Evolutionary conservation across 2,888 invertebrate species (phyloP), one percentile per base, ranked within the genome.

Genomic region (Rhogogaster chlorosoma): DNA sequence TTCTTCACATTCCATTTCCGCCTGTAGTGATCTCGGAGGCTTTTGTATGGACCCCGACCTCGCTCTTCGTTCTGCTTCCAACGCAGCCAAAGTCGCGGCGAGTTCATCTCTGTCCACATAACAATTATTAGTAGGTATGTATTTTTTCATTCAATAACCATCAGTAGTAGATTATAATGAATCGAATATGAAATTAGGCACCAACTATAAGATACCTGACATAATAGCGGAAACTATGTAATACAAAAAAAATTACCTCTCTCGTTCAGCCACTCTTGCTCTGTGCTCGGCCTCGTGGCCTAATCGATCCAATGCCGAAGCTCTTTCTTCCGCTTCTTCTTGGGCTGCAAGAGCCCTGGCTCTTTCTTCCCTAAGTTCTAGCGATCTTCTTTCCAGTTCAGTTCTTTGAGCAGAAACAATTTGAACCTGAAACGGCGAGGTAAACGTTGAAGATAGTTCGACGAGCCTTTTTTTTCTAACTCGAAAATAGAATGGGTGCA

Each of bases 291-390:
- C 95, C 32, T 92, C 94, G 94, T 91, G 94, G 91, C 89, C 94
- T 93, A 89, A 97, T 89, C 97, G 95, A 93, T 99, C 98, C 89
- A 99, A 94, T 89, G 97, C 95, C 89, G 97, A 94, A 90, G 98
- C 98, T 92, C 98, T 95, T 93, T 99, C 98, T 84, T 97, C 97
- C 61, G 98, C 97, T 93, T 99, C 98, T 87, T 99, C 99, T 85
- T 99, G 94, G 86, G 97, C 97, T 82, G 96, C 95, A 82, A 96
- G 95, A 83, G 98, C 94, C 86, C 96, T 95, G 86, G 98, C 97
- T 88, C 98, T 95, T 93, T 99, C 98, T 86, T 96, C 96, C 22
- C 97, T 95, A 9, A 97, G 95, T 87, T 95, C 94, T 87, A 96
- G 96, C 87, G 99, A 95, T 90, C 97, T 95, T 92, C 97, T 95